phyloP scores from a whole-genome alignment of 2,113 vertebrate species.

The Microtus pennsylvanicus region DNA sequence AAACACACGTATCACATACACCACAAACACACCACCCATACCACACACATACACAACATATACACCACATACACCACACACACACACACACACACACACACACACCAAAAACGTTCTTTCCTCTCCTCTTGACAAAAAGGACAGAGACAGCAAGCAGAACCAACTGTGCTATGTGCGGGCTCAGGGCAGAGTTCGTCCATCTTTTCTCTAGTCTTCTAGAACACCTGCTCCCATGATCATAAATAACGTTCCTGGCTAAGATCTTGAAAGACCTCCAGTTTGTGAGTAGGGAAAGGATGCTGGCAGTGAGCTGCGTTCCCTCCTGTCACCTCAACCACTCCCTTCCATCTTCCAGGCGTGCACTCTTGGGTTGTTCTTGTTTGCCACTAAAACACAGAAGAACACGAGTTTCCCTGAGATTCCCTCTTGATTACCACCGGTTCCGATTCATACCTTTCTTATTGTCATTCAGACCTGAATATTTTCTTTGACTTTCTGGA shows the following conservation, averaged over 20 bases:
- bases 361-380: not conserved
- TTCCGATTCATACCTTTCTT: not conserved
- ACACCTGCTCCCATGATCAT: constrained; percentile 76
- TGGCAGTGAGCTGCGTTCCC: no score
- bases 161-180: constrained; percentile 37
- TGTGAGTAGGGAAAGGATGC: not conserved
- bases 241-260: constrained; percentile 69
- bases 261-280: constrained; percentile 78
- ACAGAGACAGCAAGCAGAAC: constrained; percentile 73
- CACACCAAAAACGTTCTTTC: constrained; percentile 25
- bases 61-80: not conserved
- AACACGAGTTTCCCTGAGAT: not conserved
- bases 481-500: constrained; percentile 1
- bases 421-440: not conserved
- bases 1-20: not conserved
- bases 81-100: not conserved
- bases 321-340: not conserved
- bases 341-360: not conserved
- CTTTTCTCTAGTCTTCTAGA: constrained; percentile 71
- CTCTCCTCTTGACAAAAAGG: constrained; percentile 62
- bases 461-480: constrained; percentile 12
- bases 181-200: constrained; percentile 68
- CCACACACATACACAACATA: not conserved
- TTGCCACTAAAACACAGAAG: not conserved
- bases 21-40: not conserved